A percentile compares a stretch with the other conserved stretches of the same genome.
These are phyloP conservation scores for Keiferia lycopersicella DNA, from an alignment of 2,888 invertebrate species.

Conservation along the genomic window DNA sequence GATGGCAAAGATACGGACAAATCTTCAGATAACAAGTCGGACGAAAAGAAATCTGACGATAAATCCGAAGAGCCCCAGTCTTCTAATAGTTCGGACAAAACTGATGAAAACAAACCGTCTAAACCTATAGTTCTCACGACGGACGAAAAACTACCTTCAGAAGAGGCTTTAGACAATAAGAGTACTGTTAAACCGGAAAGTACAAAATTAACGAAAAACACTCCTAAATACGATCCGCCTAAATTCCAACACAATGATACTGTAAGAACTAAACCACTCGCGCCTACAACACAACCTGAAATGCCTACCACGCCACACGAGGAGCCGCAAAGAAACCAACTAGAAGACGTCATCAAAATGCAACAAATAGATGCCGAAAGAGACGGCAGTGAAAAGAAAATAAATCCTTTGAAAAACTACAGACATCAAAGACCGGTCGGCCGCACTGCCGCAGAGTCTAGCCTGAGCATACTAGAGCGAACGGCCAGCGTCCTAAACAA, in stretches of 20 bases:
- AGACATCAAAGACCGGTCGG: constrained; percentile 68
- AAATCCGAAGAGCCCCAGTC: constrained; percentile 36
- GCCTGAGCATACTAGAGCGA: constrained; percentile 68
- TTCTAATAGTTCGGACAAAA: constrained; percentile 36
- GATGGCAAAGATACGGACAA: constrained; percentile 43
- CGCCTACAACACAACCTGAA: background rate
- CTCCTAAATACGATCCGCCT: background rate
- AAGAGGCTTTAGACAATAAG: constrained; percentile 64
- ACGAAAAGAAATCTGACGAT: constrained; percentile 31
- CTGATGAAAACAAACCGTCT: constrained; percentile 33
- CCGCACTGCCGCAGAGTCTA: constrained; percentile 66
- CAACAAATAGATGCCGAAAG: constrained; percentile 43
- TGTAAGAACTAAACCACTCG: no score
- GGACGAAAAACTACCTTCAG: constrained; percentile 69
- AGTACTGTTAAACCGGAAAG: constrained; percentile 35
- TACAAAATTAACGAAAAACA: background rate
- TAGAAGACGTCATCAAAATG: constrained; percentile 26
- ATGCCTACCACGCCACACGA: background rate
- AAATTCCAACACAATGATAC: background rate
- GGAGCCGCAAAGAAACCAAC: background rate
- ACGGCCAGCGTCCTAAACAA: constrained; percentile 70
- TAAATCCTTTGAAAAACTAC: constrained; percentile 73
- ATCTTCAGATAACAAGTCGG: constrained; percentile 35
- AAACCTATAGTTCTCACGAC: constrained; percentile 66
- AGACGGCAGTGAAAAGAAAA: constrained; percentile 56